Percentiles rank a stretch among this genome's conserved stretches.
Evolutionary conservation across 2,797 vertebrate species (phyloP).

Genomic region (Protosalanx chinensis): DNA sequence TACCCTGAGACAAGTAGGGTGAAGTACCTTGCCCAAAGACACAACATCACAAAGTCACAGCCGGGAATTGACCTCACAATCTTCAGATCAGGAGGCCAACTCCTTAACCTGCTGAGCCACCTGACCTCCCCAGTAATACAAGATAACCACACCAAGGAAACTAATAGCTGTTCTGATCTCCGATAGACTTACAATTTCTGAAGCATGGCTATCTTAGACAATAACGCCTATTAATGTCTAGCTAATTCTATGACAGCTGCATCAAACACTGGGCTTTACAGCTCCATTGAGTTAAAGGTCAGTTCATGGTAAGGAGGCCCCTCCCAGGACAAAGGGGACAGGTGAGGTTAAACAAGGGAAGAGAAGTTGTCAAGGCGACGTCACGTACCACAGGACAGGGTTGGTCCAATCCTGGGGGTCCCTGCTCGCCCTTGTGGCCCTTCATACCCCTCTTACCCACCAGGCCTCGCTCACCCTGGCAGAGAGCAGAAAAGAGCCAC

Average conservation of each 20-base stretch:
- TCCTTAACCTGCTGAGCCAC: too few relatives aligned
- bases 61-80: too few relatives aligned
- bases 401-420: constrained; percentile 81
- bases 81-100: too few relatives aligned
- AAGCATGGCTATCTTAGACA: too few relatives aligned
- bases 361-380: constrained; percentile 4
- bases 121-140: too few relatives aligned
- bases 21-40: too few relatives aligned
- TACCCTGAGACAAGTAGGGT: too few relatives aligned
- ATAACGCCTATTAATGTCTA: too few relatives aligned
- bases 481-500: constrained; percentile 6
- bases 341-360: not conserved
- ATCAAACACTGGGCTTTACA: not conserved
- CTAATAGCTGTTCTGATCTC: too few relatives aligned
- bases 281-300: not conserved
- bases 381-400: constrained; percentile 82
- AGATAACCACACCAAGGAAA: not conserved
- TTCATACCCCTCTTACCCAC: constrained; percentile 79
- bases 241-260: too few relatives aligned
- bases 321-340: not conserved
- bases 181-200: too few relatives aligned
- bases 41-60: too few relatives aligned
- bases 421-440: constrained; percentile 83
- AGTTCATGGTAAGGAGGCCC: not conserved
- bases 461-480: constrained; percentile 79